These are phyloP conservation scores for Lepidurus couesii DNA, from an alignment of 1,140 invertebrate species.

Conservation along the genomic window DNA sequence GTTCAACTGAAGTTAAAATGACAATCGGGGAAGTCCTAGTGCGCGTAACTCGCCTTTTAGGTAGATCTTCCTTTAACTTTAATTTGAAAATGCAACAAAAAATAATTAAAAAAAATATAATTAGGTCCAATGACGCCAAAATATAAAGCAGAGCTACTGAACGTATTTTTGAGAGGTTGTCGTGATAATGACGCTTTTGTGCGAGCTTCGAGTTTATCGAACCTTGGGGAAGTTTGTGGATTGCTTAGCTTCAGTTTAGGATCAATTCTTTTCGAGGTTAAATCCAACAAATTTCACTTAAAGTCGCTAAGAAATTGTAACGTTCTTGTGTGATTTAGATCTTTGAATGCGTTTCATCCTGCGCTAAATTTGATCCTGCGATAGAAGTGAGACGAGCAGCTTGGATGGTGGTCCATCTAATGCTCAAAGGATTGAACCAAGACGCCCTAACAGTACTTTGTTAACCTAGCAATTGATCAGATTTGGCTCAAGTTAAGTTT, in stretches of 20 bases:
- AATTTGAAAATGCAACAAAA: conserved; percentile 32
- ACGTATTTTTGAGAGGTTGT: conserved; percentile 62
- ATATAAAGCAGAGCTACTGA: conserved; percentile 64
- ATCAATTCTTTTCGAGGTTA: conserved; percentile 63
- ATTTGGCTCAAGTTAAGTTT: neutral
- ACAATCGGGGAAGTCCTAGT: conserved; percentile 79
- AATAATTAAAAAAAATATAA: neutral
- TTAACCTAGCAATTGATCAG: neutral
- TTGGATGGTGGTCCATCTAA: conserved; percentile 62
- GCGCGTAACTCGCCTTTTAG: conserved; percentile 62
- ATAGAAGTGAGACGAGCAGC: conserved; percentile 70
- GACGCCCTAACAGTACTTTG: conserved; percentile 53
- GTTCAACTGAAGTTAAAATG: conserved; percentile 55
- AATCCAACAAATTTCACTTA: conserved; percentile 35
- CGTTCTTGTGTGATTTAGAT: conserved; percentile 51
- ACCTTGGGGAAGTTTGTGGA: conserved; percentile 74
- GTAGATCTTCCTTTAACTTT: conserved; percentile 47
- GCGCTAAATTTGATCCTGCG: conserved; percentile 61
- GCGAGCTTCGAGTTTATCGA: conserved; percentile 73
- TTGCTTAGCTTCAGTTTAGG: conserved; percentile 67
- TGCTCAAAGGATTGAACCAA: conserved; percentile 65
- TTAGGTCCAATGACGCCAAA: conserved; percentile 65
- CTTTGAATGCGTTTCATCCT: conserved; percentile 58
- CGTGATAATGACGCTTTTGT: conserved; percentile 67
- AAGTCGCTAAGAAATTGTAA: neutral